These are phyloP conservation scores for Setipinna tenuifilis DNA, from an alignment of 2,797 vertebrate species.

Conservation along the genomic window DNA sequence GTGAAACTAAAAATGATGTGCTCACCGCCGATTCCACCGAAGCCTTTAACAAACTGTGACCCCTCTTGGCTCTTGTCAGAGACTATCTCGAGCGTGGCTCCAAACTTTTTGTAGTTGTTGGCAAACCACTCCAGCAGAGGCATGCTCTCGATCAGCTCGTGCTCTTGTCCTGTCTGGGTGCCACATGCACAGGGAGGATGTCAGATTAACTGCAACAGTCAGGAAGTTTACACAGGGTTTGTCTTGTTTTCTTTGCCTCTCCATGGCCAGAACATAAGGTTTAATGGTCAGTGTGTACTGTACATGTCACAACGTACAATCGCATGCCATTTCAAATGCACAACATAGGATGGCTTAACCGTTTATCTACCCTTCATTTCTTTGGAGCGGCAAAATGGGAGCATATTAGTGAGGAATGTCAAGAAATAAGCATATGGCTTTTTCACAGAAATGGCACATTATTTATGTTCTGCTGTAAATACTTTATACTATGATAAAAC, in stretches of 20 bases:
- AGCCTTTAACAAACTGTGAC: constrained; percentile 90
- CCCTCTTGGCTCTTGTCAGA: constrained; percentile 92
- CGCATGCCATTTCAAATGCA: not conserved
- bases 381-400: not conserved
- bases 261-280: not conserved
- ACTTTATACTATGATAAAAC: not conserved
- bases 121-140: constrained; percentile 89
- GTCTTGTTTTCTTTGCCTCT: not conserved
- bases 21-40: constrained; percentile 89
- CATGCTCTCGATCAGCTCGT: constrained; percentile 89
- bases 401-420: not conserved
- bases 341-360: not conserved
- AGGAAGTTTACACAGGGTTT: not conserved
- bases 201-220: not conserved
- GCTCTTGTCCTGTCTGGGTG: constrained; percentile 85
- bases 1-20: not conserved
- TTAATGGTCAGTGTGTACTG: not conserved
- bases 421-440: not conserved
- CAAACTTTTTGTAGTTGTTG: constrained; percentile 90
- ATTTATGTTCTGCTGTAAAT: not conserved
- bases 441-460: not conserved
- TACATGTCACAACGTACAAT: too few species aligned
- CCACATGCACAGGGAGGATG: not conserved
- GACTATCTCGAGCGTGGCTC: constrained; percentile 89
- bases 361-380: not conserved